A percentile compares a stretch with the other conserved stretches of the same genome.
Evolutionary conservation across 2,888 invertebrate genomes (phyloP).

Genomic region (Schizotus pectinicornis): DNA sequence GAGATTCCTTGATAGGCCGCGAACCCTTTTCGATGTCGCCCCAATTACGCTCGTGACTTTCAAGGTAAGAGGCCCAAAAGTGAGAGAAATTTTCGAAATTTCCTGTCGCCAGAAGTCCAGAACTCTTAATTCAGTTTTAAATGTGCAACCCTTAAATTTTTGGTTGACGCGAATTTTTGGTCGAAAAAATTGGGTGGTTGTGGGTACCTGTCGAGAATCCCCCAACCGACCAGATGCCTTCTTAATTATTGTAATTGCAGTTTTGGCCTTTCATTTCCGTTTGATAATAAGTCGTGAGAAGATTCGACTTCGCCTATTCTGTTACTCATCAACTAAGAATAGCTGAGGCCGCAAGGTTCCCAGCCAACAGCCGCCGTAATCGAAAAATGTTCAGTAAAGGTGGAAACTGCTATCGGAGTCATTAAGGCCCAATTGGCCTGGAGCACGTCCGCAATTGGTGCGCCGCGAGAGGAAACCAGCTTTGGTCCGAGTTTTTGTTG

Average conservation of each 20-base stretch:
- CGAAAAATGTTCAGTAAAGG: no score
- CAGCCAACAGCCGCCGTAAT: no score
- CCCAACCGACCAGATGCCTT: no score
- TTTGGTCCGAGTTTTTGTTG: constrained; percentile 21
- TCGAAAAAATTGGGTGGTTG: no score
- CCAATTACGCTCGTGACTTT: not conserved
- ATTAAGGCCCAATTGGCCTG: not conserved
- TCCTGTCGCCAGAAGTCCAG: no score
- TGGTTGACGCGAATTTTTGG: no score
- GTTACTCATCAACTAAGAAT: no score
- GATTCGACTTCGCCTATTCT: not conserved
- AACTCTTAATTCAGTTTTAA: no score
- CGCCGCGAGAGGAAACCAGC: constrained; percentile 5
- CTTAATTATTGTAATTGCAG: no score
- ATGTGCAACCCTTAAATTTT: no score
- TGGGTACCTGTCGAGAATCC: no score
- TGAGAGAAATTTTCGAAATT: not conserved
- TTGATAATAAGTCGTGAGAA: constrained; percentile 14
- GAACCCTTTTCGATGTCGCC: constrained; percentile 14
- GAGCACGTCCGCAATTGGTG: not conserved
- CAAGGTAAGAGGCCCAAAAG: constrained; percentile 4
- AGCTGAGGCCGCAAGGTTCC: no score
- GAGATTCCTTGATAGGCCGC: constrained; percentile 1
- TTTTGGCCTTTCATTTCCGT: constrained; percentile 1
- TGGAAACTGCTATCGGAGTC: not conserved